Base-by-base conservation (phyloP, 1,140 invertebrate species). In the Drosophila mauritiana region DNA sequence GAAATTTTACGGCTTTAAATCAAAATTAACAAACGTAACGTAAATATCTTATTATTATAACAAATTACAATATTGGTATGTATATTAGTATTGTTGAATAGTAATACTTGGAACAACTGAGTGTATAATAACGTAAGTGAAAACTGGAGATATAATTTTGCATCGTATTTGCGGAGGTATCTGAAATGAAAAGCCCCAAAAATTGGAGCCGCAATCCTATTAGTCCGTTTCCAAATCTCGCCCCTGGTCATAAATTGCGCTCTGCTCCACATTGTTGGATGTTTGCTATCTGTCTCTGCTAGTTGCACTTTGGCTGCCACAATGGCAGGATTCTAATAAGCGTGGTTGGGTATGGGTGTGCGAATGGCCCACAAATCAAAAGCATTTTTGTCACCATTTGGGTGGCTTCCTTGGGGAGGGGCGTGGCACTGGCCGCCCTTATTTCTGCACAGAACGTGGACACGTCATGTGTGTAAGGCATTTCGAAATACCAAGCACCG, bases 131-230 rank as follows among this genome's bases (percentile, higher is more conserved):
- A 22, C 20, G 20, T 22, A 22, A 22, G 20, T 22, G 20, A 22
- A 22, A 31, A 7, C 27, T 31, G 0, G 6, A 37, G 12, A 4
- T 3, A 37, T 12, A 2, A 12, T 12, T 12, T 25, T 27, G n/a
- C 25, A 20, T 3, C 5, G 12, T n/a, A 48, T 8, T 10, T 59
- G 17, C 42, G 11, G 17, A 51, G 64, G 42, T 17, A 34, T 13
- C 36, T 34, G 22, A 36, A 54, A 45, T 36, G 34, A 31, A 15
- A 15, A 15, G 17, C 11, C 49, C 36, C 57, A 57, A 74, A 79
- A 68, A 74, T 74, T 53, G 68, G 62, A 51, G 46, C 77, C 77
- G n/a, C 77, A 80, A 80, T 80, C 77, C 77, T 74, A 80, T 80
- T 80, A 79, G 59, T 51, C 17, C 15, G 27, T 17, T 56, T 11